Evolutionary conservation across 2,888 invertebrate genomes (phyloP), one percentile per base, ranked within the genome.

Genomic region (Cotesia congregata): DNA sequence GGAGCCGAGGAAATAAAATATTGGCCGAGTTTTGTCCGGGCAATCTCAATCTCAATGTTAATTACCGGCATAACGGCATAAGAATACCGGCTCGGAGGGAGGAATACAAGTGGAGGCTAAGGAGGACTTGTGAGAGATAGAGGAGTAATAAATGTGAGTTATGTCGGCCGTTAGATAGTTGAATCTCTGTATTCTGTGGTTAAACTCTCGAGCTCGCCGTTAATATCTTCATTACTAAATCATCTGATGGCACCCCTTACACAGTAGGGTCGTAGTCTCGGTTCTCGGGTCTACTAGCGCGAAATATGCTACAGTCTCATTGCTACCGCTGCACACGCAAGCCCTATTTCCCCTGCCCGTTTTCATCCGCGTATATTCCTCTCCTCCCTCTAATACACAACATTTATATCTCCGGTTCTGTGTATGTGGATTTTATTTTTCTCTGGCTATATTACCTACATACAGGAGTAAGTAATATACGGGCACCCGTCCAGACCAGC

Each of bases 151-250:
- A 88, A 88, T 83, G 84, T 88, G 88, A 88, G 65, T 65, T 65
- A 65, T 65, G 38, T 20, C 65, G 30, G 65, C 65, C 65, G 65
- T 38, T 65, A 65, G 65, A 88, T 88, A 88, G 88, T 88, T 88
- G 88, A 88, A 88, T 88, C 88, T 88, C 88, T 86, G 88, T 88
- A 88, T 88, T 88, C 88, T 83, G 86, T 85, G 85, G 88, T 86
- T 50, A 7, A 12, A 50, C 50, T 50, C 50, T 50, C 50, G 7
- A 50, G 87, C 82, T 85, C 83, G 86, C 87, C 86, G 88, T 88
- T 88, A 88, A 88, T 88, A 88, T 88, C 88, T 88, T 88, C 88
- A 88, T 88, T 88, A 88, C 88, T 88, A 88, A 88, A 88, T 88
- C 88, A 88, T 88, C 85, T 86, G 85, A 78, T 78, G 73, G 69